Conservation (phyloP, 2,113 vertebrate species). For the Tursiops truncatus region DNA sequence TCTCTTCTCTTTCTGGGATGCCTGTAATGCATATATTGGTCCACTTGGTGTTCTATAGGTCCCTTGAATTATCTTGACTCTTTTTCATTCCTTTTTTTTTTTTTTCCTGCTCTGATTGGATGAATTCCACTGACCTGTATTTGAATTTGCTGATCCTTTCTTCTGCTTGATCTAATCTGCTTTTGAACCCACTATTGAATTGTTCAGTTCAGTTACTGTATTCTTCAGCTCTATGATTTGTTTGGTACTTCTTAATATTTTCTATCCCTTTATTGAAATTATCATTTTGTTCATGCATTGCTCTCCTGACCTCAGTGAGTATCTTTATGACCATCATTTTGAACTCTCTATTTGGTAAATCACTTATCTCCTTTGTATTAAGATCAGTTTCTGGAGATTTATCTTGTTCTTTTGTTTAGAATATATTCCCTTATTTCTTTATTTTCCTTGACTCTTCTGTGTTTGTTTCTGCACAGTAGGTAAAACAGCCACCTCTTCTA, state of each 20-base stretch:
- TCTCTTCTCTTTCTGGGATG: background rate
- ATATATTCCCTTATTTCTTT: no score
- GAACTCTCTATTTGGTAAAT: background rate
- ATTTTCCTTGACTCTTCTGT: background rate
- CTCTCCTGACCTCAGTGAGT: background rate
- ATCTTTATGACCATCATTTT: background rate
- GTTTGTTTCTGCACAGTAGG: background rate
- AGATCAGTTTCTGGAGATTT: background rate
- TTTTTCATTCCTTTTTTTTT: background rate
- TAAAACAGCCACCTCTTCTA: background rate
- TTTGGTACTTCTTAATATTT: background rate
- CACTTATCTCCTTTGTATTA: background rate
- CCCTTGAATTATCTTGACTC: background rate
- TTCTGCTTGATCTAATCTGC: background rate
- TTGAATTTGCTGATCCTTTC: background rate
- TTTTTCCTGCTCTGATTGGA: background rate
- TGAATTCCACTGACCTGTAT: background rate
- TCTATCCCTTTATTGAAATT: background rate
- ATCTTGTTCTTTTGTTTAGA: background rate
- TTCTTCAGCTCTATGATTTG: background rate
- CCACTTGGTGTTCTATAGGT: background rate
- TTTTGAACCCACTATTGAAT: background rate
- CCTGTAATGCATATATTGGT: background rate
- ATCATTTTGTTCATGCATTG: background rate
- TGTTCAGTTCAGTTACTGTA: background rate